Conservation (phyloP, 2,113 vertebrate species). For the Podilymbus podiceps region DNA sequence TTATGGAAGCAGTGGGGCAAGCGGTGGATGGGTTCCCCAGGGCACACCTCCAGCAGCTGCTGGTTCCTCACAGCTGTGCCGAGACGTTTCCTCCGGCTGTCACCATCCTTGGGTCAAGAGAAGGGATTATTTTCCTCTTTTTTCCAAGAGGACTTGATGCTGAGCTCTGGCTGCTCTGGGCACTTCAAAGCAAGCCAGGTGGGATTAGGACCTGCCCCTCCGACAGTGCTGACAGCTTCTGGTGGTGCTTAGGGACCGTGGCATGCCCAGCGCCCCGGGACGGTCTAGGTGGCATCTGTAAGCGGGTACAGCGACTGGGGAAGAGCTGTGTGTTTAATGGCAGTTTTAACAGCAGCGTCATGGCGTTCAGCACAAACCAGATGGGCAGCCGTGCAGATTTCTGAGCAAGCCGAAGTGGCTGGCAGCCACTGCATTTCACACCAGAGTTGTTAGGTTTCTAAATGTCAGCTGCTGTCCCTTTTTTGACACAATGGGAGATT, state of each 20-base stretch:
- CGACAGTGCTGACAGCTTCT: neutral
- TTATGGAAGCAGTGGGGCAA: neutral
- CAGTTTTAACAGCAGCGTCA: rapidly evolving
- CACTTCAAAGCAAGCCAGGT: neutral
- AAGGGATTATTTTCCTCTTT: neutral
- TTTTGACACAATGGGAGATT: neutral
- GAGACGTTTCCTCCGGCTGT: neutral
- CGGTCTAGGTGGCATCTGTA: neutral
- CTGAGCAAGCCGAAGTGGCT: neutral
- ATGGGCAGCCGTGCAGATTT: neutral
- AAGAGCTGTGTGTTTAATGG: neutral
- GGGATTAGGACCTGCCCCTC: neutral
- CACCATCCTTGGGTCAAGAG: neutral
- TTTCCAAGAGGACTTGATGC: neutral
- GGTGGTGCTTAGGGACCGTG: neutral
- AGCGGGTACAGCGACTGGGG: too few species aligned
- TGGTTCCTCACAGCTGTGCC: neutral
- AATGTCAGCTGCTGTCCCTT: neutral
- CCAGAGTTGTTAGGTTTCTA: neutral
- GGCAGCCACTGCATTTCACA: neutral
- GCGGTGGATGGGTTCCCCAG: rapidly evolving
- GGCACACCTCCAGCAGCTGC: neutral
- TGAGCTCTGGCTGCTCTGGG: rapidly evolving
- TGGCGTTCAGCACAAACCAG: neutral
- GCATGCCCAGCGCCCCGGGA: rapidly evolving